Evolutionary conservation across 2,113 vertebrate species (phyloP), one percentile per base, ranked within the genome.

Genomic region (Hucho hucho): DNA sequence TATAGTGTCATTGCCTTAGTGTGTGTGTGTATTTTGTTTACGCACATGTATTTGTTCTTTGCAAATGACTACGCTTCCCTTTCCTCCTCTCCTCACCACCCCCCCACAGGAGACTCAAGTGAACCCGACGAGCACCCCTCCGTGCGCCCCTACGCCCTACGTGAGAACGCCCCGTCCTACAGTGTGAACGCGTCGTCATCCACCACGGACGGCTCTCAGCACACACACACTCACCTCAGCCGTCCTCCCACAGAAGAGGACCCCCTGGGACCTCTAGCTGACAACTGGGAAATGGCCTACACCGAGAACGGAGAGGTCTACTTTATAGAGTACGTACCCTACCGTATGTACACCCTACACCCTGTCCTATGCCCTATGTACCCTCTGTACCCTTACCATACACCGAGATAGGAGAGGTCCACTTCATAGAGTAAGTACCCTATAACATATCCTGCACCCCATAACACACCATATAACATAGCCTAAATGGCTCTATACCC

Each of bases 241-340:
- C 95, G 95, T 94, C 96, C 96, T 94, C 92, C 94, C 89, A 91
- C 94, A 46, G 96, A 97, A 37, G 96, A 97, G 96, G 97, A 98
- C 87, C 95, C 93, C 61, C 92, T 96, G 92, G 98, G 96, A 92
- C 95, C 96, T 93, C 94, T 99, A 93, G 97, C 97, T 16, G 96
- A 97, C 75, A 98, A 97, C 94, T 99, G 97, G 98, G 98, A 99
- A 95, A 99, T 99, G 98, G 98, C 98, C 90, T 99, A 97, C 94
- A 99, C 98, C 1, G 97, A 99, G 94, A 98, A 94, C 2, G 98
- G 98, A 91, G 98, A 99, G 97, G 97, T 98, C 96, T 99, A 99
- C 94, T 99, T 96, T 86, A 98, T 99, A 96, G 98, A 99, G 97
- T 99, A 94, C 90, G 94, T 90, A 72, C 71, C 24, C 77, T 32